phyloP scores from a whole-genome alignment of 2,797 vertebrate genomes.

The Tenualosa ilisha region DNA sequence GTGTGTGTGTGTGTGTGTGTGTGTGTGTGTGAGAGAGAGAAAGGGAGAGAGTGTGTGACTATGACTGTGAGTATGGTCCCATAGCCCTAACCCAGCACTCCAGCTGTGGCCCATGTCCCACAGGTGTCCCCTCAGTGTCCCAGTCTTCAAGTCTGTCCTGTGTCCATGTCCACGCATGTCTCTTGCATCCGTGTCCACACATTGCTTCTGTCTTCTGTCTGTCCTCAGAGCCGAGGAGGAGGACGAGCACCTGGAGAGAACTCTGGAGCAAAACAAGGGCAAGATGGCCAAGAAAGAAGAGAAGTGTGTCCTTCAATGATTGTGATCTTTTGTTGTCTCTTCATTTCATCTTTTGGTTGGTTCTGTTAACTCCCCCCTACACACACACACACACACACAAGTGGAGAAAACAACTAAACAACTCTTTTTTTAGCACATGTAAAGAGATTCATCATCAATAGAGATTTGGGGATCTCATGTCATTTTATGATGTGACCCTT shows the following conservation, averaged over 20 bases:
- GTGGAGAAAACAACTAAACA: slow-evolving; percentile 47
- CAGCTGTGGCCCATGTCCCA: not conserved
- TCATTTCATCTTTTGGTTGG: not conserved
- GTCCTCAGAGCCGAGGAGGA: slow-evolving; percentile 92
- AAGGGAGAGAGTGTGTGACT: not conserved
- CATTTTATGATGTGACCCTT: slow-evolving; percentile 25
- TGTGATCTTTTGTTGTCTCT: slow-evolving; percentile 39
- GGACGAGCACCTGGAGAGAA: slow-evolving; percentile 98
- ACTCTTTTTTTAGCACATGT: slow-evolving; percentile 1
- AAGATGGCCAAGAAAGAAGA: slow-evolving; percentile 99
- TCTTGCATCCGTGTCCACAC: slow-evolving; percentile 29
- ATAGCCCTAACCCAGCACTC: not conserved
- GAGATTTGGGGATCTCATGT: slow-evolving; percentile 8
- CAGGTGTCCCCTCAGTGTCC: slow-evolving; percentile 3
- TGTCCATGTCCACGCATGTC: slow-evolving; percentile 35
- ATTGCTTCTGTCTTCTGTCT: slow-evolving; percentile 49
- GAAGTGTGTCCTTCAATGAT: slow-evolving; percentile 94
- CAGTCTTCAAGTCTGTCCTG: slow-evolving; percentile 29
- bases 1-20: not conserved
- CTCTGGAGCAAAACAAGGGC: slow-evolving; percentile 99
- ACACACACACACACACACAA: no score
- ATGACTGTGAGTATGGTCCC: not conserved
- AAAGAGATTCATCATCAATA: slow-evolving; percentile 13
- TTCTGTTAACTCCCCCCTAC: not conserved
- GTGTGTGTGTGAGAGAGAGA: not conserved